Percentiles rank a stretch among this genome's conserved stretches.
Conservation (phyloP, 1,140 invertebrate genomes). For the Pinna nobilis region DNA sequence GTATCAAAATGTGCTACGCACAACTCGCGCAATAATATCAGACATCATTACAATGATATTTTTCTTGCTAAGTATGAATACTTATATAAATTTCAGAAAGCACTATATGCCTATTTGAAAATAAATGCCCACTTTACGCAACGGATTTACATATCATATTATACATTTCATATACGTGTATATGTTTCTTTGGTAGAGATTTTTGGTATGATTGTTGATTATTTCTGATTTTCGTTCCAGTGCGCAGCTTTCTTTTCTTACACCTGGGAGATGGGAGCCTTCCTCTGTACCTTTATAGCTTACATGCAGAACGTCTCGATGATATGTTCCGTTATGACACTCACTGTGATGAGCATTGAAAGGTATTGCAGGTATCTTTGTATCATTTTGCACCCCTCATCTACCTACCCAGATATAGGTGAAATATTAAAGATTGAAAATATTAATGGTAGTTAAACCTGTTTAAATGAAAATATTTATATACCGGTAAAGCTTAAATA, state of each 20-base stretch:
- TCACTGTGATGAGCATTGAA: slow-evolving; percentile 86
- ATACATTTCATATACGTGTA: no score
- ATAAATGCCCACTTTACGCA: no score
- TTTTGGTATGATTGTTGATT: no score
- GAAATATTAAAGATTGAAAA: not conserved
- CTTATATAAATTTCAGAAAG: no score
- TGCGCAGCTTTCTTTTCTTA: slow-evolving; percentile 84
- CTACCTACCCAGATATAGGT: not conserved
- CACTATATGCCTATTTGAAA: no score
- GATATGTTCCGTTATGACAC: slow-evolving; percentile 85
- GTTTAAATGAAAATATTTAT: not conserved
- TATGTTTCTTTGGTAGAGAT: no score
- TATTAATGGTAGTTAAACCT: not conserved
- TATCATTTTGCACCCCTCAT: not conserved
- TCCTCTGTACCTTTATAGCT: slow-evolving; percentile 84
- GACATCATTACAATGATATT: no score
- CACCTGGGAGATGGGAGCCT: slow-evolving; percentile 83
- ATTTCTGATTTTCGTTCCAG: slow-evolving; percentile 75
- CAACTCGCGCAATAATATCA: no score
- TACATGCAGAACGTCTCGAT: slow-evolving; percentile 86
- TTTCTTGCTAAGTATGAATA: no score
- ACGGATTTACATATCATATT: no score
- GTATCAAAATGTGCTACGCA: no score
- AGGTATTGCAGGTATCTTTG: slow-evolving; percentile 76
- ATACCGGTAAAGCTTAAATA: no score